Conservation (phyloP, 1,140 invertebrate species). For the Heliconius melpomene region DNA sequence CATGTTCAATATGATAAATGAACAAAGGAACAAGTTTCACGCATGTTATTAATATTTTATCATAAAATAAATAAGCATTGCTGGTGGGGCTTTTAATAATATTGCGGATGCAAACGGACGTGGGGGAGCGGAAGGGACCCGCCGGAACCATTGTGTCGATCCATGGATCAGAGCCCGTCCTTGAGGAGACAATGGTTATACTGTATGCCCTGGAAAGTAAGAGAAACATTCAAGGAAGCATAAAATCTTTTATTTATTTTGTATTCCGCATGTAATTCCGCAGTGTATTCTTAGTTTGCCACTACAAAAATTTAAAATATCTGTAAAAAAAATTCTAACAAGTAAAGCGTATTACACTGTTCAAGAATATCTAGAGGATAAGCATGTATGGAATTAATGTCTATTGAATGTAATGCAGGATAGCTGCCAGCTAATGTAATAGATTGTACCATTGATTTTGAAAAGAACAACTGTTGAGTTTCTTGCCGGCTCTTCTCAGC, state of each 20-base stretch:
- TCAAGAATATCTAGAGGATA: no score
- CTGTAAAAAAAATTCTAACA: no score
- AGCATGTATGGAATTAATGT: no score
- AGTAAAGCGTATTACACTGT: no score
- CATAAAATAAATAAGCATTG: slow-evolving; percentile 10
- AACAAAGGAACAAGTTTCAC: not conserved
- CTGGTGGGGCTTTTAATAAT: not conserved
- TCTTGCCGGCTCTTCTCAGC: no score
- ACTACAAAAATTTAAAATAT: no score
- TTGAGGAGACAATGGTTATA: slow-evolving; percentile 19
- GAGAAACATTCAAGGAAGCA: not conserved
- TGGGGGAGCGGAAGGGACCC: slow-evolving; percentile 16
- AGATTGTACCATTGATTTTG: no score
- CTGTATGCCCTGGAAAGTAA: slow-evolving; percentile 7
- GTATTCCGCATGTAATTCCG: no score
- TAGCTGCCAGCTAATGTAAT: no score
- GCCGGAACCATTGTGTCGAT: slow-evolving; percentile 17
- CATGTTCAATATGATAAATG: not conserved
- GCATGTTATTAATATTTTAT: not conserved
- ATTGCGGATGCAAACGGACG: slow-evolving; percentile 12
- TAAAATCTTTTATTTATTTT: not conserved
- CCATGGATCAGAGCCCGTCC: not conserved
- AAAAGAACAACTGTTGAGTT: no score
- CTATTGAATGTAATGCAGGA: no score
- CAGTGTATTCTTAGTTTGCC: no score